These are phyloP conservation scores for Pongo pygmaeus DNA, from an alignment of 2,113 vertebrate species.

Conservation along the genomic window DNA sequence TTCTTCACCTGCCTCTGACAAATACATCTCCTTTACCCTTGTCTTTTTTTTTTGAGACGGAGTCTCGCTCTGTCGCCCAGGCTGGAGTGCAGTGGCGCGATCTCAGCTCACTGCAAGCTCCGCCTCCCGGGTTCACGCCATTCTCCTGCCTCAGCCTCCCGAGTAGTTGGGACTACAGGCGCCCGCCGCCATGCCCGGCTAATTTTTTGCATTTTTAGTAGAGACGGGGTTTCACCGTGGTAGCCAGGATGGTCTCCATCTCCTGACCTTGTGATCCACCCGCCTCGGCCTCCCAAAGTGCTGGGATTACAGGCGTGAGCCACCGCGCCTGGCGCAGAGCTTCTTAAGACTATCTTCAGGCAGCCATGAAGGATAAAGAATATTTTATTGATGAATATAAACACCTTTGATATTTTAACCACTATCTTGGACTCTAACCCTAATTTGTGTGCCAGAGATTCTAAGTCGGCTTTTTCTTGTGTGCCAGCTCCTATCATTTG, in stretches of 20 bases:
- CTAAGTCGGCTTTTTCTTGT: not conserved
- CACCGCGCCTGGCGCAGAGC: not conserved
- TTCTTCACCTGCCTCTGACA: not conserved
- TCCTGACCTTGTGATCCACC: too few species aligned
- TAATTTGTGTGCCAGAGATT: not conserved
- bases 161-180: too few species aligned
- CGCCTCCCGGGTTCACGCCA: too few species aligned
- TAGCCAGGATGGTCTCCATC: too few species aligned
- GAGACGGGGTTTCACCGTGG: too few species aligned
- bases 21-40: not conserved
- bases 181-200: fast-evolving
- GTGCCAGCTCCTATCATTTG: not conserved
- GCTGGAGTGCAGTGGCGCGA: too few species aligned
- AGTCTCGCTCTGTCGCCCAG: too few species aligned
- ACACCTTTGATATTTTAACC: slow-evolving; percentile 2
- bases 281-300: too few species aligned
- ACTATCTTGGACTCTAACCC: not conserved
- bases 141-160: too few species aligned
- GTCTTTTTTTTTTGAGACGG: not conserved
- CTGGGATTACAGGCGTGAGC: too few species aligned
- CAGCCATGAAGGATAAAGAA: not conserved
- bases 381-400: not conserved
- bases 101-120: too few species aligned
- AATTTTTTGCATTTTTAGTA: too few species aligned
- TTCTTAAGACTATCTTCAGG: not conserved